Percentiles rank a stretch among this genome's conserved stretches.
Conservation (phyloP, 2,113 vertebrate species). For the Odontesthes bonariensis region DNA sequence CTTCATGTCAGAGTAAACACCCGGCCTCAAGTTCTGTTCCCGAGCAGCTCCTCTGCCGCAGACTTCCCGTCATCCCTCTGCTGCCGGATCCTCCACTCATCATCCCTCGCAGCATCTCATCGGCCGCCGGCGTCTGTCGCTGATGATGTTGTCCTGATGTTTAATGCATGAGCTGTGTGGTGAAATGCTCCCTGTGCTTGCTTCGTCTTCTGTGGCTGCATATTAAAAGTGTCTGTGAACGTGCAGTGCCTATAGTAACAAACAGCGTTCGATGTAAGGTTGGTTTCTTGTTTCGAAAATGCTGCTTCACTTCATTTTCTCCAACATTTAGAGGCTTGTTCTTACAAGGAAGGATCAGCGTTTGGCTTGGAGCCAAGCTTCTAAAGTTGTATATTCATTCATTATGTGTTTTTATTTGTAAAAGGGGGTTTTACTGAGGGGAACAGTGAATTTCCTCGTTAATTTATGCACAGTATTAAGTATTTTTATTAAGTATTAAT, state of each 20-base stretch:
- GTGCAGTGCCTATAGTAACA: background rate
- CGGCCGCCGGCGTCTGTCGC: slow-evolving; percentile 21
- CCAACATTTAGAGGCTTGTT: too few species aligned
- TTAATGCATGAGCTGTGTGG: slow-evolving; percentile 52
- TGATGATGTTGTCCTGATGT: slow-evolving; percentile 39
- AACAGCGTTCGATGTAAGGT: background rate
- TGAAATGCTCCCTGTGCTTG: slow-evolving; percentile 19
- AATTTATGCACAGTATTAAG: too few species aligned
- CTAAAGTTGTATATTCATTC: background rate
- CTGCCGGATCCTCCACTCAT: slow-evolving; percentile 20
- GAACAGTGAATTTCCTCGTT: background rate
- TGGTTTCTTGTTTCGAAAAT: too few species aligned
- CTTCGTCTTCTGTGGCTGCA: slow-evolving; percentile 30
- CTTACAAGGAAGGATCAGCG: too few species aligned
- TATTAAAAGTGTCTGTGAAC: background rate
- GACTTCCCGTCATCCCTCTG: background rate
- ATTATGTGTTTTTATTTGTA: background rate
- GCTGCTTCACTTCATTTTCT: too few species aligned
- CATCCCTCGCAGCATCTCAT: slow-evolving; percentile 50
- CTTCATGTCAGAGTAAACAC: too few species aligned
- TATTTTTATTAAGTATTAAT: too few species aligned
- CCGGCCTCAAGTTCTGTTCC: too few species aligned
- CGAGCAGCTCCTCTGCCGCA: slow-evolving; percentile 21
- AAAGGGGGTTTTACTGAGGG: background rate
- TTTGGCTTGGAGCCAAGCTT: too few species aligned